Evolutionary conservation across 2,797 vertebrate species (phyloP), one percentile per base, ranked within the genome.

Genomic region (Micropoecilia bifurca): DNA sequence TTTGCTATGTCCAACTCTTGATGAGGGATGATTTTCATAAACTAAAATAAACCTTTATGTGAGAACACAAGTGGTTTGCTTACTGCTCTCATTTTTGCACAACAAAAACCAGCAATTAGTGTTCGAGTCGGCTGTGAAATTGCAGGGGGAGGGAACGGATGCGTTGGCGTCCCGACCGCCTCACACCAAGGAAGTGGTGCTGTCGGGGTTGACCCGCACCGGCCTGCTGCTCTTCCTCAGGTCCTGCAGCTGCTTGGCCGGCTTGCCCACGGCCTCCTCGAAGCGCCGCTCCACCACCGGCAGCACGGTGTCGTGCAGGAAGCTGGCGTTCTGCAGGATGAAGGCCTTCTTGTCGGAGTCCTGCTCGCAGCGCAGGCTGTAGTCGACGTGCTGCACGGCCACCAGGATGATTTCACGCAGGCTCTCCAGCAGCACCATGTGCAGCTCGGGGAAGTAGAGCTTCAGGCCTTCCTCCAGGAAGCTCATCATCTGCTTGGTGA

Each of bases 401-500:
- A 98, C 99, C 86, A 99, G 93, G 85, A 99, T 97, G 87, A 99
- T 97, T 93, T 99, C 99, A 80, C 97, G 84, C 0, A 99, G 96
- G 90, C 98, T 98, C 95, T 99, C 99, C 92, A 99, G 85, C 68
- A 99, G 96, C 83, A 99, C 97, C 98, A 98, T 98, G 94, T 99
- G 98, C 85, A 99, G 95, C 93, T 99, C 98, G 0, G 98, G 97
- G 87, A 98, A 97, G 86, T 99, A 99, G 53, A 99, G 96, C 92
- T 98, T 98, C 87, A 99, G 94, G 0, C 98, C 98, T 80, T 99
- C 99, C 82, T 99, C 99, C 94, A 99, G 80, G 92, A 99, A 99
- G 87, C 95, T 97, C 98, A 99, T 98, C 89, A 98, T 96, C 95
- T 99, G 99, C 93, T 99, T 99, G n/a, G 97, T 99, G 93, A 99